Conservation (phyloP, 2,888 invertebrate species). For the Amiota minor region DNA sequence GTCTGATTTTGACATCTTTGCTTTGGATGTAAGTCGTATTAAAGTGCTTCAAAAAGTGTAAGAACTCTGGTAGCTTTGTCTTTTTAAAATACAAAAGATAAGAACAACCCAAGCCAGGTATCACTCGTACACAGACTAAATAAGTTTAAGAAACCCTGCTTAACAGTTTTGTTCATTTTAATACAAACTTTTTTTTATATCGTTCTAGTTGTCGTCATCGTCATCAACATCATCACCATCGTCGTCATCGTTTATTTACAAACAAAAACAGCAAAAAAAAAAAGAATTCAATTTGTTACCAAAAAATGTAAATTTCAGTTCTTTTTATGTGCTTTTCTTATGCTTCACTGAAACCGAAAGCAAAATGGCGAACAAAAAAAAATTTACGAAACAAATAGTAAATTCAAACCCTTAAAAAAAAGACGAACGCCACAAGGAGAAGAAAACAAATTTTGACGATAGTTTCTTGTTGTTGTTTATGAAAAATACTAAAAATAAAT, state of each 20-base stretch:
- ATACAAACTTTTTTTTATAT: too few relatives aligned
- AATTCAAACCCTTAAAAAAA: slow-evolving; percentile 22
- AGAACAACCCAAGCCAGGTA: too few relatives aligned
- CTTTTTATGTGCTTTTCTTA: slow-evolving; percentile 39
- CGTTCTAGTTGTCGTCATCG: too few relatives aligned
- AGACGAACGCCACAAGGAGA: not conserved
- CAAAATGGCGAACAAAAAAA: slow-evolving; percentile 2
- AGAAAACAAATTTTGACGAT: not conserved
- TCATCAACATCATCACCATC: too few relatives aligned
- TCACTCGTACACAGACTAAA: slow-evolving; percentile 23
- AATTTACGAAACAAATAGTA: not conserved
- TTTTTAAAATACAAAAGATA: not conserved
- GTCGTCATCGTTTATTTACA: too few relatives aligned
- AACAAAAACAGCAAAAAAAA: slow-evolving; percentile 17
- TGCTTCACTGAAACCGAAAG: slow-evolving; percentile 21
- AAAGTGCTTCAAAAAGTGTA: too few relatives aligned
- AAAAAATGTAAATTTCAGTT: slow-evolving; percentile 48
- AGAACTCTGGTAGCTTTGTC: too few relatives aligned
- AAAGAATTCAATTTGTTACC: slow-evolving; percentile 52
- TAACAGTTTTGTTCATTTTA: not conserved
- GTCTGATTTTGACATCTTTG: too few relatives aligned
- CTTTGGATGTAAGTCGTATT: too few relatives aligned
- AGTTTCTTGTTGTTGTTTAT: too few relatives aligned
- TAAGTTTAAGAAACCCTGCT: slow-evolving; percentile 1
- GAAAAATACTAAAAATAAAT: too few relatives aligned